Evolutionary conservation across 2,888 invertebrate species (phyloP), one percentile per base, ranked within the genome.

Genomic region (Periphyllus acericola): DNA sequence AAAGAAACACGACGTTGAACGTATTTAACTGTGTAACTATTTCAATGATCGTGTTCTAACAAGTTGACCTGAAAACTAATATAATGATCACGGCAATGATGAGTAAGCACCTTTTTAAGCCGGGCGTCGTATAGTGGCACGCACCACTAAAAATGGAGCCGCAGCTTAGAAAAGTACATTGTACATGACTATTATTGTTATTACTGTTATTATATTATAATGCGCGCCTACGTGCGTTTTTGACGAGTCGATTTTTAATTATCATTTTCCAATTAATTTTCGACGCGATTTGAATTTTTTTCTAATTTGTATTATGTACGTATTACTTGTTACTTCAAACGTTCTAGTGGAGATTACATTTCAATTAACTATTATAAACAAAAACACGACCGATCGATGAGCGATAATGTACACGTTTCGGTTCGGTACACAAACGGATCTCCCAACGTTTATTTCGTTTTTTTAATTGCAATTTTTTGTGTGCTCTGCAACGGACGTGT

Each of bases 261-360:
- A 83, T 60, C 14, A 36, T 60, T 74, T 83, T 55, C 72, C 72
- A 72, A 83, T 83, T 83, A 72, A 55, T 74, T 83, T 83, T 11
- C 8, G 72, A 55, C 19, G 21, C 25, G 14, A 40, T 81, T 68
- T 21, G 34, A 32, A n/a, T 34, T 0, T 36, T 79, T 29, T 60
- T 60, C 21, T 34, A 34, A 55, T 74, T 3, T 46, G 0, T 46
- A 60, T 21, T 60, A 25, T 60, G 21, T 21, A 60, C 60, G 19
- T 21, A 21, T 21, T 60, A 60, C 19, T 60, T 21, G 21, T 60
- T 14, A 46, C 40, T 40, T 14, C 0, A 60, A 68, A 68, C 6
- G 68, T 29, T 29, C 68, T 68, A 0, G 8, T 14, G 1, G 11
- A 68, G 68, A 68, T 68, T 68, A 68, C 11, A 68, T 29, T 68